Conservation (phyloP, 2,113 vertebrate genomes). For the Etheostoma cragini region DNA sequence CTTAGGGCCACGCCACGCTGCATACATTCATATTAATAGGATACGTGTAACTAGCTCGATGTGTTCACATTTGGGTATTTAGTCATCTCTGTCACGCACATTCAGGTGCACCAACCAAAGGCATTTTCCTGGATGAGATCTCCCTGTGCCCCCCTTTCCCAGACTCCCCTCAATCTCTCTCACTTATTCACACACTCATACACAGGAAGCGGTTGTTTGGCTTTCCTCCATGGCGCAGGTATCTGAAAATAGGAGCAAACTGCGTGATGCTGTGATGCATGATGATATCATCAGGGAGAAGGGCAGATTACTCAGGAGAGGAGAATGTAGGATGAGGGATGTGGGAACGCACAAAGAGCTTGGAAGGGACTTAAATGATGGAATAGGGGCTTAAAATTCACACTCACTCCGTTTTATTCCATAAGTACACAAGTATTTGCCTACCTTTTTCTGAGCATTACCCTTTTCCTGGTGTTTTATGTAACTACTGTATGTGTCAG, state of each 20-base stretch:
- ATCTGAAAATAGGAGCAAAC: slow-evolving; percentile 81
- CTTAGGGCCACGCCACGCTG: neutral
- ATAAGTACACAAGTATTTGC: slow-evolving; percentile 33
- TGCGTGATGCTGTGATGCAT: slow-evolving; percentile 76
- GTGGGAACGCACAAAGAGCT: slow-evolving; percentile 58
- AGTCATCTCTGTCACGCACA: neutral
- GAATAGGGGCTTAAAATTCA: slow-evolving; percentile 40
- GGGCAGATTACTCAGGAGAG: slow-evolving; percentile 74
- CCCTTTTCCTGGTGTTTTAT: slow-evolving; percentile 6
- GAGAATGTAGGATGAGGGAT: slow-evolving; percentile 71
- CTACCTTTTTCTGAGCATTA: slow-evolving; percentile 30
- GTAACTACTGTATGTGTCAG: slow-evolving; percentile 10
- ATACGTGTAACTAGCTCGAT: neutral
- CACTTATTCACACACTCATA: slow-evolving; percentile 19
- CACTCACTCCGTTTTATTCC: slow-evolving; percentile 20
- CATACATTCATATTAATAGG: neutral
- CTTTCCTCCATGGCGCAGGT: slow-evolving; percentile 75
- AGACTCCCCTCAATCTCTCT: slow-evolving; percentile 38
- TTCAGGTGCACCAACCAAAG: slow-evolving; percentile 25
- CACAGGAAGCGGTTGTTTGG: slow-evolving; percentile 79
- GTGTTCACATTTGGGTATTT: neutral
- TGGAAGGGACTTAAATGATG: slow-evolving; percentile 30
- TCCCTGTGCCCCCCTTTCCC: slow-evolving; percentile 32
- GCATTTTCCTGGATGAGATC: slow-evolving; percentile 59
- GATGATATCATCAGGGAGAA: slow-evolving; percentile 77